Evolutionary conservation across 2,113 vertebrate genomes (phyloP).

Genomic region (Rostratula benghalensis): DNA sequence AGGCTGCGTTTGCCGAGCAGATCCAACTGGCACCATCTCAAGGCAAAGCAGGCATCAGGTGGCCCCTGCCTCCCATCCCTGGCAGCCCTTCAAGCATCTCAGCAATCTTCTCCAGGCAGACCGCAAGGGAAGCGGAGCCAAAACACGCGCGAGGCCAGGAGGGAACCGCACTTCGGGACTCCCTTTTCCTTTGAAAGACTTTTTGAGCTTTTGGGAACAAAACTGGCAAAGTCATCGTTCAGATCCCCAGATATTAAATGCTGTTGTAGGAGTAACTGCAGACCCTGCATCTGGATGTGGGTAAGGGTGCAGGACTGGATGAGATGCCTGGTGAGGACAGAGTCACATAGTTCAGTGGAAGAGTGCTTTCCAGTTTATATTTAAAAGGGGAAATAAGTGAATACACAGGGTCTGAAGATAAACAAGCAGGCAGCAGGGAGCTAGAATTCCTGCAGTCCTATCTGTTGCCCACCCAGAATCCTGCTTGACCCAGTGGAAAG

Average conservation of each 20-base stretch:
- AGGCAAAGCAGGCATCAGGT: neutral
- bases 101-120: slow-evolving; percentile 27
- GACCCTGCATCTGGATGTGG: neutral
- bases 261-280: neutral
- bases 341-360: neutral
- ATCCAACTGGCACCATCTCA: slow-evolving; percentile 14
- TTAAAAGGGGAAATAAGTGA: neutral
- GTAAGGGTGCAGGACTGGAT: neutral
- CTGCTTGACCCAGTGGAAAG: neutral
- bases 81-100: neutral
- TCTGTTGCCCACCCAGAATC: neutral
- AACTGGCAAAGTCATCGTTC: neutral
- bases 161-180: neutral
- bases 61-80: neutral
- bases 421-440: neutral
- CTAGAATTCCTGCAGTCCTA: neutral
- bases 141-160: neutral
- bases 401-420: neutral
- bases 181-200: neutral
- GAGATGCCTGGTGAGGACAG: neutral
- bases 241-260: neutral
- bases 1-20: neutral
- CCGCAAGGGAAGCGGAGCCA: neutral
- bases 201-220: neutral
- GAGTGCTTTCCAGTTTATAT: neutral